Base-by-base conservation (phyloP, 2,113 vertebrate genomes). In the Donacobius atricapilla region DNA sequence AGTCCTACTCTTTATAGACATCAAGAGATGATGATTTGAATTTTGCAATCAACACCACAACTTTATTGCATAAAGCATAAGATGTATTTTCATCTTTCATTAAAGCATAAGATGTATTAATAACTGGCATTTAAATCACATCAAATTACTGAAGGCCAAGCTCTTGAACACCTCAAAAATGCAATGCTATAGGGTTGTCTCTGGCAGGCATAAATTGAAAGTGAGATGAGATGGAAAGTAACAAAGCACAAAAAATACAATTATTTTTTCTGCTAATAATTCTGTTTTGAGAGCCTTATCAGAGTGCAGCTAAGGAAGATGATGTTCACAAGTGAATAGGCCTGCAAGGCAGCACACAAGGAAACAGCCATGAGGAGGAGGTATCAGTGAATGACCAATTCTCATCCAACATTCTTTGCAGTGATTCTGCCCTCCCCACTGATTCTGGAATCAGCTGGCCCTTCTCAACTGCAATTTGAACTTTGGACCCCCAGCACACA, bases 1-100 rank as follows among this genome's bases (percentile, higher is more conserved):
- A 48, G 33, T 50, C 33, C 40, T 44, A 3, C 17, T 45, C 23
- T 40, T 35, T 30, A 5, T 2, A 45, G 22, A 31, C 24, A 44
- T 4, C 5, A 57, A 40, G n/a, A 53, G 10, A 39, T 0, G 1
- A 56, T 7, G 5, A 63, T 30, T 18, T 10, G 3, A 61, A 72
- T 66, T 73, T 28, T 70, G 27, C 42, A 50, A 30, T 37, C 60
- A 61, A 51, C 8, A 10, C 30, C 27, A 42, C 10, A 37, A 9
- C 9, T 63, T 22, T 4, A 25, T 20, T 50, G 3, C n/a, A 12
- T 5, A 22, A 5, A 71, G 3, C 5, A 18, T 9, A 45, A 37
- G 6, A 42, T 4, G 30, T 1, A 5, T 23, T 68, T 82, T 35
- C n/a, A n/a, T n/a, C n/a, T n/a, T n/a, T n/a, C n/a, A n/a, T n/a